Evolutionary conservation across 2,888 invertebrate species (phyloP).

Genomic region (Melanchra persicariae): DNA sequence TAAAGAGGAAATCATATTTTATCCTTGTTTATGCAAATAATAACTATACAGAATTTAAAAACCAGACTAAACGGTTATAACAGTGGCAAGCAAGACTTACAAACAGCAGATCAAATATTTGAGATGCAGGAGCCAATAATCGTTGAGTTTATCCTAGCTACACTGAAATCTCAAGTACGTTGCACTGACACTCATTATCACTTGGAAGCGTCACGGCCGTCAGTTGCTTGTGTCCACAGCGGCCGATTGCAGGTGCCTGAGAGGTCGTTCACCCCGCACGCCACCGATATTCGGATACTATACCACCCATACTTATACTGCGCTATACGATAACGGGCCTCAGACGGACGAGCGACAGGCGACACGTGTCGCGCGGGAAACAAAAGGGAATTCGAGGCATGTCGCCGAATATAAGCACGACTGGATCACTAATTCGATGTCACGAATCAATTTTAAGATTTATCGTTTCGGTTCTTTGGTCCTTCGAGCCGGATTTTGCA

Average conservation of each 20-base stretch:
- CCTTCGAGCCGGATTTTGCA: constrained; percentile 1
- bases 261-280: constrained; percentile 86
- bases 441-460: constrained; percentile 45
- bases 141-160: constrained; percentile 58
- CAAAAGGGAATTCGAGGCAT: constrained; percentile 68
- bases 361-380: constrained; percentile 73
- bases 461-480: constrained; percentile 26
- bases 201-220: constrained; percentile 80
- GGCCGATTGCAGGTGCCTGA: constrained; percentile 87
- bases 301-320: constrained; percentile 78
- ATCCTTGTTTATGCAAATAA: not conserved
- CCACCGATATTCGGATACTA: constrained; percentile 88
- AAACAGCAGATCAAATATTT: constrained; percentile 52
- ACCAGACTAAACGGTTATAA: too few species aligned
- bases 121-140: constrained; percentile 33
- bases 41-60: constrained; percentile 8
- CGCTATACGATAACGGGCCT: constrained; percentile 81
- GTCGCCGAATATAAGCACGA: constrained; percentile 59
- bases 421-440: constrained; percentile 43
- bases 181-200: constrained; percentile 85
- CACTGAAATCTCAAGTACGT: constrained; percentile 76
- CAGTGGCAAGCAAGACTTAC: constrained; percentile 14
- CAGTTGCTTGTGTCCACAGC: constrained; percentile 86
- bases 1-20: constrained; percentile 11
- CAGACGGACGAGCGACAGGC: constrained; percentile 70